These are phyloP conservation scores for Toxostoma redivivum DNA, from an alignment of 2,113 vertebrate species.

Conservation along the genomic window DNA sequence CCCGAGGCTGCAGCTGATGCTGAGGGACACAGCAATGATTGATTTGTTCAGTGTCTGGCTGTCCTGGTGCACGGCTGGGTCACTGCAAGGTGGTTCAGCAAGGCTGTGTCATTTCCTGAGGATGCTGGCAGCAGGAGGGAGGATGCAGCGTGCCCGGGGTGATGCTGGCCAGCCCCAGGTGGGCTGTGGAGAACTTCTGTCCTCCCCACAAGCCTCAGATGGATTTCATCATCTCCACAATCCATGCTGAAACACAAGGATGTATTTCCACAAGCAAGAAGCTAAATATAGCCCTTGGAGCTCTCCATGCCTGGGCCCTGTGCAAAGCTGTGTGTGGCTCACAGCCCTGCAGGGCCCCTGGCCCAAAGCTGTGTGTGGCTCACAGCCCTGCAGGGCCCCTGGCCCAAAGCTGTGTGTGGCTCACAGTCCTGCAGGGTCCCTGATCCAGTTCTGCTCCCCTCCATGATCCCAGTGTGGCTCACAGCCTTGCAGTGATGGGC, in stretches of 20 bases:
- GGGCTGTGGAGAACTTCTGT: not conserved
- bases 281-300: not conserved
- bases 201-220: not conserved
- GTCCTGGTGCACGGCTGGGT: not conserved
- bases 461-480: not conserved
- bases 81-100: not conserved
- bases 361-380: no score
- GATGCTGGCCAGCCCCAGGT: not conserved
- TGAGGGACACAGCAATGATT: not conserved
- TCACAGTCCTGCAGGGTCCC: rapidly evolving
- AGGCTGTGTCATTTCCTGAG: not conserved
- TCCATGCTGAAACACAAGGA: not conserved
- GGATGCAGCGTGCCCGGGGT: rapidly evolving
- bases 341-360: no score
- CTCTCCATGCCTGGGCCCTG: not conserved
- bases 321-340: no score
- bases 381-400: no score
- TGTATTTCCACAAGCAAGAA: not conserved
- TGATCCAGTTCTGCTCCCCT: rapidly evolving
- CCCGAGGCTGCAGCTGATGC: no score
- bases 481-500: no score
- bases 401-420: no score
- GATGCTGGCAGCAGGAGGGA: not conserved
- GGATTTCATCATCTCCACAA: not conserved
- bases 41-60: not conserved